Evolutionary conservation across 2,113 vertebrate genomes (phyloP), one percentile per base, ranked within the genome.

Genomic region (Peromyscus leucopus): DNA sequence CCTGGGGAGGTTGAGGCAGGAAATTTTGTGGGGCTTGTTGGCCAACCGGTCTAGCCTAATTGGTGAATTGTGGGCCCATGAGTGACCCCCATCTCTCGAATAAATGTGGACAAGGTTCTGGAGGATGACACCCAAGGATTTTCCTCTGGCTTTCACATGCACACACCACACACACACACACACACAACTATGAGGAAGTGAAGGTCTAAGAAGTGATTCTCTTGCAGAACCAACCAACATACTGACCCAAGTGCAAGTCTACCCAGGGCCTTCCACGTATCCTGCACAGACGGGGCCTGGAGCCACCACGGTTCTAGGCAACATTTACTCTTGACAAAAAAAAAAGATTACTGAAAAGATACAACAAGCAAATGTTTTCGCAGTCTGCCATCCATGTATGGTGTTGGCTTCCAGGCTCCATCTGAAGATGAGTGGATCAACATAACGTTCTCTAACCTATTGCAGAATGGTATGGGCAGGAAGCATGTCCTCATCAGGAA

Each of bases 231-330:
- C 79, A 42, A 63, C 61, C 39, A 28, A 46, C 0, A 0, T 21
- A 9, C 33, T 72, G 0, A 61, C 1, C 21, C 12, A 9, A 16
- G 42, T 24, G 5, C 24, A 26, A 39, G 7, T 7, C 26, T 51
- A 1, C 3, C 59, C 63, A 4, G 26, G 2, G 4, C 31, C 31
- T 48, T 22, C 33, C 82, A 4, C 0, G 0, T 2, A 12, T 39
- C 69, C 67, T 69, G 42, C 59, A 10, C 28, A 51, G 22, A 6
- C 36, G 11, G 11, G 15, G 1, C 28, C 46, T 39, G 1, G 12
- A 82, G 24, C 33, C 84, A 48, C 36, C 8, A 1, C 22, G 6
- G 0, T 10, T 36, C 94, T 59, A 3, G 0, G 39, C 17, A 6
- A 75, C 39, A 51, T 33, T n/a, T 78, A 12, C 51, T 63, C 82